Evolutionary conservation across 2,113 vertebrate genomes (phyloP).

Genomic region (Eudyptes chrysolophus): DNA sequence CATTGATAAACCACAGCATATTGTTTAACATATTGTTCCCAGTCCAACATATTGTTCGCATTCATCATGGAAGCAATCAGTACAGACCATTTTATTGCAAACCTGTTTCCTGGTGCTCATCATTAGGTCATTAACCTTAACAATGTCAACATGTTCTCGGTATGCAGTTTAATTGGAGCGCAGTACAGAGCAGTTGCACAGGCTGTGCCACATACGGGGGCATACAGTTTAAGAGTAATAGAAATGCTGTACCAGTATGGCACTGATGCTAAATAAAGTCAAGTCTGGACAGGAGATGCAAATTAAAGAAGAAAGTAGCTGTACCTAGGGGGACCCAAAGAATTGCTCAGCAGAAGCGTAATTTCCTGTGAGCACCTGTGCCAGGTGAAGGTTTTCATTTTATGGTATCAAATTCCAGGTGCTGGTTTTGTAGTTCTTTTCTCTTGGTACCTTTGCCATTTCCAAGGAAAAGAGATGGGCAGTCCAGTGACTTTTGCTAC

Average conservation of each 20-base stretch:
- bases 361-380: neutral
- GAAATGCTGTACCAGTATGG: neutral
- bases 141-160: conserved; percentile 68
- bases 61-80: conserved; percentile 66
- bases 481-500: neutral
- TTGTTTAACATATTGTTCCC: conserved; percentile 71
- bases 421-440: neutral
- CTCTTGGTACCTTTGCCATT: neutral
- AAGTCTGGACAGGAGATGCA: neutral
- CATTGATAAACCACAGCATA: conserved; percentile 70
- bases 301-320: neutral
- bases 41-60: conserved; percentile 66
- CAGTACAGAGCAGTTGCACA: neutral
- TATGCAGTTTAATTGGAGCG: conserved; percentile 60
- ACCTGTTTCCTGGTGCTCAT: conserved; percentile 68
- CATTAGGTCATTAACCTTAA: conserved; percentile 73
- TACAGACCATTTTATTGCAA: conserved; percentile 63
- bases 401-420: neutral
- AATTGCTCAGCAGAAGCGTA: neutral
- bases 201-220: neutral
- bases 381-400: neutral
- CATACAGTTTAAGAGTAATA: neutral
- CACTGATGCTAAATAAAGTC: neutral
- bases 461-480: neutral
- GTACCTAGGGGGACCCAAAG: neutral